Evolutionary conservation across 2,888 invertebrate genomes (phyloP), one percentile per base, ranked within the genome.

Genomic region (Holacanthella duospinosa): DNA sequence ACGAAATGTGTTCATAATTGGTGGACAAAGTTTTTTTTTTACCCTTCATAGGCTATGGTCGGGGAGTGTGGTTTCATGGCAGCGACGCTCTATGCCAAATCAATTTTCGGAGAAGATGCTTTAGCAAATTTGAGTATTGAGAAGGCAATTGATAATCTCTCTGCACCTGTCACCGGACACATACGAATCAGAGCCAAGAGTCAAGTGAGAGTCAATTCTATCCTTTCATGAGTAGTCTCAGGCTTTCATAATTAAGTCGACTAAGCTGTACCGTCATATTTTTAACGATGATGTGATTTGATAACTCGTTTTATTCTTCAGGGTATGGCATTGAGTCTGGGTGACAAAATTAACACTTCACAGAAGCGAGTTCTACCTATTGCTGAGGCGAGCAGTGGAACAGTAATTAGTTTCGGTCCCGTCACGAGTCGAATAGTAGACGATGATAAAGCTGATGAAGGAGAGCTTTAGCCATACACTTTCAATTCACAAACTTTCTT

Each of bases 21-120:
- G n/a, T n/a, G n/a, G n/a, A n/a, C n/a, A n/a, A n/a, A n/a, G n/a
- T n/a, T n/a, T n/a, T n/a, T n/a, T n/a, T n/a, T n/a, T n/a, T n/a
- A n/a, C n/a, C n/a, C n/a, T 62, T 69, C 72, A 1, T 77, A 87
- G 85, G 93, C 94, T 0, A 80, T 97, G 62, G 88, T 90, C 0
- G 97, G 97, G 0, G 94, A 97, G 74, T 99, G 99, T 79, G 97
- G 97, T 4, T 99, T 99, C 80, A 93, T 99, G 92, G 97, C 97
- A 4, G 99, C 99, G 55, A 99, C 99, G 78, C 86, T 99, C 84
- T 99, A 99, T 81, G 97, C 97, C 55, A 88, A 93, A 74, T 93
- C 93, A 4, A 94, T 96, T 75, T 93, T 93, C 79, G 99, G 99
- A 16, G 99, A 99, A 79, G 96, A 99, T 79, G 99, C 97, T 2